Evolutionary conservation across 2,888 invertebrate species (phyloP), one percentile per base, ranked within the genome.

Genomic region (Malthinus seriepunctatus): DNA sequence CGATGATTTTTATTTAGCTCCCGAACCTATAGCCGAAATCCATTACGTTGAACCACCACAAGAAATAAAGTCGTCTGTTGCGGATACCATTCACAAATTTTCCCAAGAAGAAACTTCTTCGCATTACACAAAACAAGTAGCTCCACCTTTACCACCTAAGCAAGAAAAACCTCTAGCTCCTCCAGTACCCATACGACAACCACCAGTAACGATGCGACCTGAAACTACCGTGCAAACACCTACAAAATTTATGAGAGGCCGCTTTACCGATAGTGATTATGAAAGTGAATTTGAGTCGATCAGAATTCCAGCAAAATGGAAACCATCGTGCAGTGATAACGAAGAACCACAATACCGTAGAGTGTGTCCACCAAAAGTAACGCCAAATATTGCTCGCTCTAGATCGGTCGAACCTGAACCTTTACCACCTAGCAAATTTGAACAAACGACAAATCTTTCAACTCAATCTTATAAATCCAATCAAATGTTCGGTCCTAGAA

Each of bases 11-110:
- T 76, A 80, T 63, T 71, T 88, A n/a, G 83, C 86, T 70, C 88
- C 88, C 0, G 88, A 88, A 3, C 81, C 87, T 8, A 86, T 88
- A 3, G 87, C 88, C 10, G 86, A 87, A 77, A 86, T 89, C 7
- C 86, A 82, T 38, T 88, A 82, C 73, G 84, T 85, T 0, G 82
- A 84, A 31, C 81, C 84, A 7, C 81, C 83, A 1, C 67, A 74
- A 15, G 71, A 75, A 34, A 72, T 82, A 46, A 79, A 81, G n/a
- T 82, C 79, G 42, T 81, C 81, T 5, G 80, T 85, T 33, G 23
- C 6, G 1, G 80, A 84, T 58, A 83, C 83, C 1, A 78, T 85
- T 33, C 84, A 84, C 14, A 82, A 83, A 8, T 42, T 42, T 42
- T 79, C 80, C 23, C 54, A 65, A 60, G 56, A 73, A 58, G 12